phyloP scores from a whole-genome alignment of 1,140 invertebrate species.

The Brachionus angularis region DNA sequence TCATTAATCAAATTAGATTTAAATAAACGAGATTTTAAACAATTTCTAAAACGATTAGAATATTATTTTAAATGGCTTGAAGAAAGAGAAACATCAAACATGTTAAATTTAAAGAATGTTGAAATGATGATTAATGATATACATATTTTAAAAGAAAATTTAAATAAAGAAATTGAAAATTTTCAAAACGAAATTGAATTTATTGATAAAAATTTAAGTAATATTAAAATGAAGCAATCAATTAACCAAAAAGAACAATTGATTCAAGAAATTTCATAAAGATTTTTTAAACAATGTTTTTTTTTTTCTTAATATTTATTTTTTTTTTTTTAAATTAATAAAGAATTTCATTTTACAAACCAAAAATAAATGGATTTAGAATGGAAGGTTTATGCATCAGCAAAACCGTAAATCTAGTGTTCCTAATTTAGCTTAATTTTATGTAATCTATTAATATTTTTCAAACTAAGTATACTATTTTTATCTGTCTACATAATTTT shows the following conservation, averaged over 20 bases:
- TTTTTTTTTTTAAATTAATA: not conserved
- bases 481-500: too few relatives aligned
- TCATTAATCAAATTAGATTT: not conserved
- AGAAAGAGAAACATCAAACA: not conserved
- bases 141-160: not conserved
- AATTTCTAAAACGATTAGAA: slow-evolving; percentile 10
- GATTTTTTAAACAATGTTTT: not conserved
- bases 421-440: too few relatives aligned
- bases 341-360: not conserved
- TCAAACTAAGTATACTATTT: too few relatives aligned
- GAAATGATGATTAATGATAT: not conserved
- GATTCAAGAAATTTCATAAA: slow-evolving; percentile 39
- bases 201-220: slow-evolving; percentile 9
- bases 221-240: not conserved
- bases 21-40: not conserved
- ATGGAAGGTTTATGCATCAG: too few relatives aligned
- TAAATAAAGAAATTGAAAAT: not conserved
- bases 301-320: not conserved
- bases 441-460: too few relatives aligned
- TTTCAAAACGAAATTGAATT: not conserved
- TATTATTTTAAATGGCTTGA: slow-evolving; percentile 20
- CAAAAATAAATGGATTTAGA: too few relatives aligned
- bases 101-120: not conserved
- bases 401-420: too few relatives aligned
- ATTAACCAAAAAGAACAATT: too few relatives aligned